Evolutionary conservation across 1,140 invertebrate genomes (phyloP).

Genomic region (Maconellicoccus hirsutus): DNA sequence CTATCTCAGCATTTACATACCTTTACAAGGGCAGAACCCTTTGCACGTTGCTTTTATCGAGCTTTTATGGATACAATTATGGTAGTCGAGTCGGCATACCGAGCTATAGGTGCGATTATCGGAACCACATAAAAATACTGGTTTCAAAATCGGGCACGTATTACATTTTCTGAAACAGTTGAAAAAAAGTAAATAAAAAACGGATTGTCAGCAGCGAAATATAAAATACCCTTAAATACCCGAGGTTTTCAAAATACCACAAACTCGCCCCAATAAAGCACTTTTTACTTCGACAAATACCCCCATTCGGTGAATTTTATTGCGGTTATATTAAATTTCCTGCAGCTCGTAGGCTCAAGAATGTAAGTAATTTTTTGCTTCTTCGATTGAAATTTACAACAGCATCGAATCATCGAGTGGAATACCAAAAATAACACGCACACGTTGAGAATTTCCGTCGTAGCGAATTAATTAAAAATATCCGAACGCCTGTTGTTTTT

Average conservation of each 20-base stretch:
- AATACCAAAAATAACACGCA: too few relatives aligned
- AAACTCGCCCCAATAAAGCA: too few relatives aligned
- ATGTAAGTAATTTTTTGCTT: not conserved
- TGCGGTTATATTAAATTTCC: not conserved
- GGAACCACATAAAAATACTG: constrained; percentile 73
- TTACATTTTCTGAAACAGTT: constrained; percentile 53
- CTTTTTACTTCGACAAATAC: too few relatives aligned
- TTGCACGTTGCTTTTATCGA: constrained; percentile 64
- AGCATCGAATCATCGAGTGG: not conserved
- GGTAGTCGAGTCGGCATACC: constrained; percentile 73
- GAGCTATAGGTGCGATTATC: constrained; percentile 90
- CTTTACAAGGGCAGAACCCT: constrained; percentile 82
- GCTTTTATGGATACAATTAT: constrained; percentile 76
- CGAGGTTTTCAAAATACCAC: too few relatives aligned
- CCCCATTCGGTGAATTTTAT: not conserved
- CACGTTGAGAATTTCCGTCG: too few relatives aligned
- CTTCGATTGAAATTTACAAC: not conserved
- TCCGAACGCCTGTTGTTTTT: too few relatives aligned
- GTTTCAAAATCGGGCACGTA: constrained; percentile 62
- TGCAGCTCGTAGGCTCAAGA: not conserved
- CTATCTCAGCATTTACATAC: constrained; percentile 41
- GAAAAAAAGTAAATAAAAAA: constrained; percentile 7
- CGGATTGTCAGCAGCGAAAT: too few relatives aligned
- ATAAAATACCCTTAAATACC: too few relatives aligned
- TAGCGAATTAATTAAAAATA: too few relatives aligned